Evolutionary conservation across 1,140 invertebrate genomes (phyloP), one percentile per base, ranked within the genome.

Genomic region (Frieseomelitta varia): DNA sequence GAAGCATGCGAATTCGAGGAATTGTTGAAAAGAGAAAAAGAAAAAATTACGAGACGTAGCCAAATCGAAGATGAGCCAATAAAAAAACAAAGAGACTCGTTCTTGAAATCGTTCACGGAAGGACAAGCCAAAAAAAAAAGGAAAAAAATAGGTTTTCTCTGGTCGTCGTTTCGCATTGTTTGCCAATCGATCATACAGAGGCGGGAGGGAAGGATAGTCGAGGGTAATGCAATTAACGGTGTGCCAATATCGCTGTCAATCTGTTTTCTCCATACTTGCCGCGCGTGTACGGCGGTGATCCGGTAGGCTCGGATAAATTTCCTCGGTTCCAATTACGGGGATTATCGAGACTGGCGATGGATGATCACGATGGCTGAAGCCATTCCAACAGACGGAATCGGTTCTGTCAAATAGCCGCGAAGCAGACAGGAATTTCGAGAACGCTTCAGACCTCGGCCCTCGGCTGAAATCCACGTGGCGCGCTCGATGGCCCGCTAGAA

Each of bases 361-460:
- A 88, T 89, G 73, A 89, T 80, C 81, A 61, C 61, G 77, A 75
- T 73, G 55, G 85, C 27, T 53, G 76, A 51, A 51, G 77, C 65
- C 68, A 84, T 86, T 68, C 61, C 76, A 67, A 74, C 80, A 65
- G 65, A 81, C 74, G 84, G 74, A 80, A 65, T 47, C 83, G 51
- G 80, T 79, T 79, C 79, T 79, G 85, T 87, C 88, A 89, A 89
- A 89, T 89, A 89, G 61, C 81, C 81, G 76, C 78, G 85, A 77
- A 83, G 81, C 85, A 72, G 85, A 21, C 74, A 73, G 85, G 88
- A 90, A 90, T 90, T 73, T 81, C 71, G 74, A 55, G 88, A 86
- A 89, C 76, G 81, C 56, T 55, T 72, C n/a, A 34, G 39, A 19
- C 19, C 55, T 4, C 12, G 24, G 51, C 19, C 63, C 55, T 61